These are phyloP conservation scores for Gortyna flavago DNA, from an alignment of 2,888 invertebrate species.

Conservation along the genomic window DNA sequence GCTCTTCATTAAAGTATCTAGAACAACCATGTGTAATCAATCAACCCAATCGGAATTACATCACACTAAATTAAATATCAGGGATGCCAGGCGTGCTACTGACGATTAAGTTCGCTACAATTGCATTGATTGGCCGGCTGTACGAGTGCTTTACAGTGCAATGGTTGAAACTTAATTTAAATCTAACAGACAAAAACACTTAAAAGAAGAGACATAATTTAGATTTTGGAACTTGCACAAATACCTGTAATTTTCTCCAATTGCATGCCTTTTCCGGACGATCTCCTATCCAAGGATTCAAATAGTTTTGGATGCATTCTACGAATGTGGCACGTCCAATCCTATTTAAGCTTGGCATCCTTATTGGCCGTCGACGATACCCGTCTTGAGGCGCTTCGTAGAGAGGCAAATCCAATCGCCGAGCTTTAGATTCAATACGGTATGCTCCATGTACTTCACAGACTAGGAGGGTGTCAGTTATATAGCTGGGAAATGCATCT, in stretches of 20 bases:
- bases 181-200: background rate
- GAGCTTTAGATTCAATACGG: constrained; percentile 54
- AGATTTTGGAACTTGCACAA: background rate
- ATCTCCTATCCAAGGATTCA: background rate
- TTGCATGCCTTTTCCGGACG: constrained; percentile 13
- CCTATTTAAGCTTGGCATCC: constrained; percentile 51
- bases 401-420: constrained; percentile 54
- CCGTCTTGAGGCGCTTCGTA: constrained; percentile 33
- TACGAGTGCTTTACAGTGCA: background rate
- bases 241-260: background rate
- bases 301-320: constrained; percentile 34
- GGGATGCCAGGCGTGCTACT: constrained; percentile 1
- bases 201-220: background rate
- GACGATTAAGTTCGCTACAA: constrained; percentile 13
- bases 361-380: constrained; percentile 51
- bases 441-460: constrained; percentile 28
- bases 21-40: constrained; percentile 7
- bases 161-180: background rate
- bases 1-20: background rate
- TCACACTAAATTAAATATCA: constrained; percentile 25
- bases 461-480: constrained; percentile 8
- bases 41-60: constrained; percentile 24
- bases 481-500: background rate
- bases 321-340: constrained; percentile 38
- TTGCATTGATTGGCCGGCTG: background rate